Evolutionary conservation across 2,888 invertebrate species (phyloP).

Genomic region (Tachina grossa): DNA sequence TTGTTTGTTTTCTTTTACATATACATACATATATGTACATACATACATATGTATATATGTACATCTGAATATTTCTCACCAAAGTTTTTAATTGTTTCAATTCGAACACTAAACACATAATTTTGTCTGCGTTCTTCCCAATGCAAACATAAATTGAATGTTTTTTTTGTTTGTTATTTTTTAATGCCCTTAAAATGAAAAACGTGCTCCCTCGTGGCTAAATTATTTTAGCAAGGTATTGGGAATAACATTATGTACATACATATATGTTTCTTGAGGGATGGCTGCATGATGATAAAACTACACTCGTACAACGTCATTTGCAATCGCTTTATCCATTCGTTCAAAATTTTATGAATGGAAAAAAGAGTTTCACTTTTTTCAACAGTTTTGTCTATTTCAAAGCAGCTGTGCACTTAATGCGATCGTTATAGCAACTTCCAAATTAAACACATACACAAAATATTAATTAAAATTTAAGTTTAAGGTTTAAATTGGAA

Average conservation of each 20-base stretch:
- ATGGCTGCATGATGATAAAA: conserved; percentile 48
- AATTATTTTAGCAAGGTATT: conserved; percentile 69
- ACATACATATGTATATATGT: conserved; percentile 2
- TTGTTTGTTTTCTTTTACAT: not conserved
- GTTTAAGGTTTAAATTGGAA: too few species aligned
- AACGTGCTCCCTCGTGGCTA: conserved; percentile 70
- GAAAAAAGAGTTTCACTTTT: conserved; percentile 66
- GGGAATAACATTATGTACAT: conserved; percentile 61
- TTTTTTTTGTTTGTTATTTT: conserved; percentile 4
- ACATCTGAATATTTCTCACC: conserved; percentile 41
- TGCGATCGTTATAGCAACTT: not conserved
- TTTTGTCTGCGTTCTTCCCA: not conserved
- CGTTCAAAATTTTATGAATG: conserved; percentile 32
- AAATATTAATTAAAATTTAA: too few species aligned
- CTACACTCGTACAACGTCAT: conserved; percentile 12
- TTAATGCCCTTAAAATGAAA: conserved; percentile 54
- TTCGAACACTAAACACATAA: not conserved
- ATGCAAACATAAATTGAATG: conserved; percentile 15
- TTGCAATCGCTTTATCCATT: conserved; percentile 1
- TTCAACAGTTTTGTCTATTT: conserved; percentile 4
- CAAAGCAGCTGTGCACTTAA: conserved; percentile 40
- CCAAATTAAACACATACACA: too few species aligned
- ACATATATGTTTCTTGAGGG: conserved; percentile 61
- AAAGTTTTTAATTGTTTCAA: conserved; percentile 17
- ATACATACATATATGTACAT: not conserved